These are phyloP conservation scores for Elanus axillaris DNA, from an alignment of 2,113 vertebrate genomes.

Conservation along the genomic window DNA sequence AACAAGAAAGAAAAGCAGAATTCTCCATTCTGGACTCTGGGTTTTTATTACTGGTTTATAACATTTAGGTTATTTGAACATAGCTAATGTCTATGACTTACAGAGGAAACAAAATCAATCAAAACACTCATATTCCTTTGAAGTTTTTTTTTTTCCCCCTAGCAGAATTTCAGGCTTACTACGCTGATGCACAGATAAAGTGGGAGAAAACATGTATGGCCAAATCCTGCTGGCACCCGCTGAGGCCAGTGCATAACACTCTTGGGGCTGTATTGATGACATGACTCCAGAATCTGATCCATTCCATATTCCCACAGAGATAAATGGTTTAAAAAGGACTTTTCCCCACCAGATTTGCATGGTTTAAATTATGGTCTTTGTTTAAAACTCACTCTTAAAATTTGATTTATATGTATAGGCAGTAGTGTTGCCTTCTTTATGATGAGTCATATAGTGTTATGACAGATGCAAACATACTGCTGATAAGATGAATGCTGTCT, in stretches of 20 bases:
- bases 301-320: not conserved
- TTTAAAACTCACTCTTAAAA: not conserved
- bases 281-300: not conserved
- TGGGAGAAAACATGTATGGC: not conserved
- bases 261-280: not conserved
- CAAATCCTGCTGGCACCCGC: not conserved
- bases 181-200: not conserved
- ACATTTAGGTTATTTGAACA: slow-evolving; percentile 22
- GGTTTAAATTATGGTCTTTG: not conserved
- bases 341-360: not conserved
- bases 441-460: not conserved
- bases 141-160: not conserved
- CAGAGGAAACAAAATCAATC: slow-evolving; percentile 9
- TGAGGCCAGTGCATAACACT: not conserved
- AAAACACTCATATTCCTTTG: slow-evolving; percentile 11
- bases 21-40: not conserved
- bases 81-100: not conserved
- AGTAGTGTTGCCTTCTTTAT: not conserved
- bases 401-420: not conserved
- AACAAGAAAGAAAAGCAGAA: not conserved
- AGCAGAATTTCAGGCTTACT: not conserved
- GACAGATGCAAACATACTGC: not conserved
- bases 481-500: not conserved
- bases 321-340: not conserved
- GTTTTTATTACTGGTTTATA: not conserved